Evolutionary conservation across 2,888 invertebrate genomes (phyloP).

Genomic region (Athrips mouffetella): DNA sequence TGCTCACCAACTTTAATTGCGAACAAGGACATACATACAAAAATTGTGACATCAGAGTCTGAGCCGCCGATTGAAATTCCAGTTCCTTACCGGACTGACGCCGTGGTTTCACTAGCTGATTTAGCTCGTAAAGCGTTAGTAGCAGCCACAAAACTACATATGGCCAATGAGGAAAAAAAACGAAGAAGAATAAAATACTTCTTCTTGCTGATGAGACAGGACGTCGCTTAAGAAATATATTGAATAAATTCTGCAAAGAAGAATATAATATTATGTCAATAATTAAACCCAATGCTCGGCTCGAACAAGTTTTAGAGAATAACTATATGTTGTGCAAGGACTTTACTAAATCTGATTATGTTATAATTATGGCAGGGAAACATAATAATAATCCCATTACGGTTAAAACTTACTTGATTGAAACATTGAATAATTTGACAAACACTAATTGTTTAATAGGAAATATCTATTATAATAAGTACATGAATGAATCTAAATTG

Average conservation of each 20-base stretch:
- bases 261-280: background rate
- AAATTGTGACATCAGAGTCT: background rate
- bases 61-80: background rate
- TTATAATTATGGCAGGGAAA: slow-evolving; percentile 1
- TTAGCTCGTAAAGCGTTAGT: background rate
- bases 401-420: background rate
- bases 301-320: slow-evolving; percentile 1
- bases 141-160: background rate
- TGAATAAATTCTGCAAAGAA: background rate
- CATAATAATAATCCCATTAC: background rate
- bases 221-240: background rate
- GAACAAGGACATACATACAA: background rate
- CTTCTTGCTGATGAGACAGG: background rate
- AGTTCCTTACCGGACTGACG: background rate
- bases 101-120: background rate
- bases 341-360: background rate
- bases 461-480: background rate
- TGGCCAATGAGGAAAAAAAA: background rate
- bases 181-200: background rate
- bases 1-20: no score
- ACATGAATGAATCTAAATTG: background rate
- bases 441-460: background rate
- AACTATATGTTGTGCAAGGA: background rate
- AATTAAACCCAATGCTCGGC: background rate
- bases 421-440: background rate